Conservation (phyloP, 2,888 invertebrate genomes). For the Caenorhabditis sinica region DNA sequence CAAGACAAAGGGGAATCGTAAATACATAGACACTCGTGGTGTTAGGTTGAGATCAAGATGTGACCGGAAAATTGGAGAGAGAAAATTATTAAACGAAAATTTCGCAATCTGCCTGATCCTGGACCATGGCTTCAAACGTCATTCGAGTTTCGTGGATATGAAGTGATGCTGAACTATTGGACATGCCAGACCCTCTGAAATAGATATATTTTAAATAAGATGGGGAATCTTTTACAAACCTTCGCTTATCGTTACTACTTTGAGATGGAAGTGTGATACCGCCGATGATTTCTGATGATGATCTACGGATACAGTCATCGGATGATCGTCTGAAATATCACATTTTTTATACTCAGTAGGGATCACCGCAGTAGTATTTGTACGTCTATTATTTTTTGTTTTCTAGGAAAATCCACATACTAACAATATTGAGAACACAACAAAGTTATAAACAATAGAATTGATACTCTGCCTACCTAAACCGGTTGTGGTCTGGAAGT, state of each 20-base stretch:
- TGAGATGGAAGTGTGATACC: constrained; percentile 74
- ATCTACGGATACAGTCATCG: constrained; percentile 80
- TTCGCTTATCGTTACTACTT: constrained; percentile 70
- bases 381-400: constrained; percentile 5
- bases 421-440: constrained; percentile 32
- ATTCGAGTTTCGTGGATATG: constrained; percentile 81
- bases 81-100: constrained; percentile 74
- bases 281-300: constrained; percentile 82
- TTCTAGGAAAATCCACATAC: constrained; percentile 28
- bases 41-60: constrained; percentile 46
- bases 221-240: constrained; percentile 28
- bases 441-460: constrained; percentile 17
- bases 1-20: constrained; percentile 23
- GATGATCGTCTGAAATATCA: constrained; percentile 77
- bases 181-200: constrained; percentile 81
- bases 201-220: background rate
- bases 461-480: constrained; percentile 49
- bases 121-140: constrained; percentile 75
- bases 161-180: constrained; percentile 82
- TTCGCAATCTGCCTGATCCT: constrained; percentile 77
- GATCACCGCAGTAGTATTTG: too few relatives aligned
- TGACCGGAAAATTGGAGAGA: constrained; percentile 40
- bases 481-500: constrained; percentile 57
- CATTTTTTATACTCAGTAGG: background rate
- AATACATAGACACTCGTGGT: constrained; percentile 55